These are phyloP conservation scores for Campoplex nolae DNA, from an alignment of 2,888 invertebrate genomes.

Conservation along the genomic window DNA sequence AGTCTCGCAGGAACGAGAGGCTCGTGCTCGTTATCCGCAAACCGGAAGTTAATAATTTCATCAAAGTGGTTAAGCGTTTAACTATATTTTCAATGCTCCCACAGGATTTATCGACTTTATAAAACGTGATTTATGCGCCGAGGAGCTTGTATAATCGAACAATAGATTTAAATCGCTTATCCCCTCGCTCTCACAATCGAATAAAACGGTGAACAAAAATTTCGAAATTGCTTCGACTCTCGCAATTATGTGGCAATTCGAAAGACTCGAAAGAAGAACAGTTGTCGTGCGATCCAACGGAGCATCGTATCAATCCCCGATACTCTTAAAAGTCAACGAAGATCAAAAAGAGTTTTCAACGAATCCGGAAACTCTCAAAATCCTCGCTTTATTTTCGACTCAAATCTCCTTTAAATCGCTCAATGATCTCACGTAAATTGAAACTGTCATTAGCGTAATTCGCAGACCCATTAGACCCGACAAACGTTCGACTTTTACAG, in stretches of 20 bases:
- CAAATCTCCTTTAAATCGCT: background rate
- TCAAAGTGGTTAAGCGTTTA: constrained; percentile 62
- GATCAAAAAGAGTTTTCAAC: background rate
- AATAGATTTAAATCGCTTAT: constrained; percentile 30
- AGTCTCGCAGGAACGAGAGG: background rate
- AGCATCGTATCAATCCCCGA: background rate
- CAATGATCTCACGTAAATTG: constrained; percentile 16
- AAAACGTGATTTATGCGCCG: background rate
- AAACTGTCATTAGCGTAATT: constrained; percentile 18
- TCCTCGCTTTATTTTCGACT: background rate
- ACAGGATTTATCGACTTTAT: constrained; percentile 41
- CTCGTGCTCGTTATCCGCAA: background rate
- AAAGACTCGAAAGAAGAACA: no score
- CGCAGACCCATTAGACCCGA: background rate
- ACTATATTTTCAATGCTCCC: constrained; percentile 56
- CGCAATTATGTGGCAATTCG: no score
- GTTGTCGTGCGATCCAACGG: no score
- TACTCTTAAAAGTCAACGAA: background rate
- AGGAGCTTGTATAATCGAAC: constrained; percentile 19
- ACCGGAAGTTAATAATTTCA: constrained; percentile 61
- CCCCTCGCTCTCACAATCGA: no score
- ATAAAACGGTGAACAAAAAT: no score
- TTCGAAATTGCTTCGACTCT: no score
- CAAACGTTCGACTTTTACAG: constrained; percentile 2
- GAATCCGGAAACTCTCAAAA: background rate